Base-by-base conservation (phyloP, 2,888 invertebrate species). In the Ichneumon xanthorius region DNA sequence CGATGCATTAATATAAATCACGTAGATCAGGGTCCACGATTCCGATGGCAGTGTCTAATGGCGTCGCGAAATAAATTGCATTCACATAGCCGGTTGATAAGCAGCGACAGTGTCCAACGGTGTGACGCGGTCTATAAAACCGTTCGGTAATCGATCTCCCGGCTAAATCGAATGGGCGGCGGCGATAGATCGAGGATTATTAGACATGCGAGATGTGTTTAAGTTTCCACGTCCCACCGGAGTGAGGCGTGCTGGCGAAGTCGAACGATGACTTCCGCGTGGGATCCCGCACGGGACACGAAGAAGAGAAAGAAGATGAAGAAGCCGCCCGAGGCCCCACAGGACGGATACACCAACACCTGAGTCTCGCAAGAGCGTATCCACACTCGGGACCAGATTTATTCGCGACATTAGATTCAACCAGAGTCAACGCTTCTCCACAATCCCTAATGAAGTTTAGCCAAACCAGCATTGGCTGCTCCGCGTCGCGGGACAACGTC, bases 221-320 rank as follows among this genome's bases (percentile, higher is more conserved):
- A 55, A 71, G 77, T 81, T 76, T 58, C 58, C 63, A 75, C 73
- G 50, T 75, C 63, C 68, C 55, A 77, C 72, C 65, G 50, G 11
- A 26, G 50, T 19, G 26, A 45, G 61, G 48, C 71, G 77, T 82
- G 83, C 85, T 85, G 80, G 85, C 80, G 85, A 85, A 86, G 84
- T 75, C 84, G 86, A 87, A 83, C 87, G 80, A 55, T 22, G 78
- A 91, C 90, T 91, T 91, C 91, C 91, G 91, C 91, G 91, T 91
- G 91, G 91, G 91, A 86, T 86, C 84, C 71, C 81, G 83, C 73
- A 83, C 81, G 80, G 82, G 82, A 82, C 80, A 67, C 76, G 82
- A 80, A 79, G 81, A 79, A 50, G 79, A 33, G 71, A 37, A 79
- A 71, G 55, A 65, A 5, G 63, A 63, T 30, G 45, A 58, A 11